phyloP scores from a whole-genome alignment of 2,113 vertebrate genomes.

The Polypterus senegalus region DNA sequence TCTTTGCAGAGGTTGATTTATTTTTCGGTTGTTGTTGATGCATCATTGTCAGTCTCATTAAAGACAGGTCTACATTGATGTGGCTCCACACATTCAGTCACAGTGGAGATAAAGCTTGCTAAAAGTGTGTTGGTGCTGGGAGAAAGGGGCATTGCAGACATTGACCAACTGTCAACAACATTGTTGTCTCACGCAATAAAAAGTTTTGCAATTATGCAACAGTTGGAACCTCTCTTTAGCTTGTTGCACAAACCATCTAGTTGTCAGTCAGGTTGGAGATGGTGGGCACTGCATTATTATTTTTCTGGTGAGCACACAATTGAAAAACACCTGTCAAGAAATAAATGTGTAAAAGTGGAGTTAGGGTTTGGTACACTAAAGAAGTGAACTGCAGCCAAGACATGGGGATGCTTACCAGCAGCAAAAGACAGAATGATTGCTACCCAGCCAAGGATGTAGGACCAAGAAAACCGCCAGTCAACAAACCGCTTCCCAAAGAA shows the following conservation, averaged over 20 bases:
- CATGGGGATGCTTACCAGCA: conserved; percentile 37
- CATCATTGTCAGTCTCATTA: too few relatives aligned
- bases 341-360: not conserved
- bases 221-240: too few relatives aligned
- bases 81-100: too few relatives aligned
- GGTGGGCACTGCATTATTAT: conserved; percentile 28
- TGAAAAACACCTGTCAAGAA: conserved; percentile 39
- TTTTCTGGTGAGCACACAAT: conserved; percentile 48
- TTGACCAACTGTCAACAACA: too few relatives aligned
- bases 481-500: conserved; percentile 58
- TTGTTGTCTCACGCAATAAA: too few relatives aligned
- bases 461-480: conserved; percentile 72
- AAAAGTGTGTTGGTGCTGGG: too few relatives aligned
- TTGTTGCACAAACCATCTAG: conserved; percentile 13
- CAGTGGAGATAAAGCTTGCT: too few relatives aligned
- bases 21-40: too few relatives aligned
- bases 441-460: conserved; percentile 64
- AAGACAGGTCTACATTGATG: too few relatives aligned
- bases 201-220: too few relatives aligned
- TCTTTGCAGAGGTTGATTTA: too few relatives aligned
- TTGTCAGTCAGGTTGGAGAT: conserved; percentile 34
- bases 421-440: conserved; percentile 46
- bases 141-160: too few relatives aligned
- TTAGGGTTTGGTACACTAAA: not conserved
- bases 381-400: not conserved